Evolutionary conservation across 1,140 invertebrate species (phyloP).

Genomic region (roundworm (Caenorhabditis elegans)): WBcel235 BX284604.4:3532001-3532500

Average conservation of each 20-base stretch:
- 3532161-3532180: conserved; percentile 4
- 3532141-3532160: neutral
- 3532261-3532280: neutral
- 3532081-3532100: neutral
- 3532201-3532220: conserved; percentile 14
- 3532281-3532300: too few relatives aligned
- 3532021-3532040: too few relatives aligned
- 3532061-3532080: neutral
- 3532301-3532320: too few relatives aligned
- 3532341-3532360: too few relatives aligned
- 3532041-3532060: neutral
- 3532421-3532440: too few relatives aligned
- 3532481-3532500: too few relatives aligned
- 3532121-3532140: neutral
- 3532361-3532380: too few relatives aligned
- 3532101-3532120: neutral
- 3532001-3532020: neutral
- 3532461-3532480: too few relatives aligned
- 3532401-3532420: too few relatives aligned
- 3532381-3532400: too few relatives aligned
- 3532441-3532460: too few relatives aligned
- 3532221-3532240: neutral
- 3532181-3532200: conserved; percentile 11
- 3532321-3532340: too few relatives aligned
- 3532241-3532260: conserved; percentile 28